Evolutionary conservation across 2,797 vertebrate genomes (phyloP).

Genomic region (Coluber constrictor): DNA sequence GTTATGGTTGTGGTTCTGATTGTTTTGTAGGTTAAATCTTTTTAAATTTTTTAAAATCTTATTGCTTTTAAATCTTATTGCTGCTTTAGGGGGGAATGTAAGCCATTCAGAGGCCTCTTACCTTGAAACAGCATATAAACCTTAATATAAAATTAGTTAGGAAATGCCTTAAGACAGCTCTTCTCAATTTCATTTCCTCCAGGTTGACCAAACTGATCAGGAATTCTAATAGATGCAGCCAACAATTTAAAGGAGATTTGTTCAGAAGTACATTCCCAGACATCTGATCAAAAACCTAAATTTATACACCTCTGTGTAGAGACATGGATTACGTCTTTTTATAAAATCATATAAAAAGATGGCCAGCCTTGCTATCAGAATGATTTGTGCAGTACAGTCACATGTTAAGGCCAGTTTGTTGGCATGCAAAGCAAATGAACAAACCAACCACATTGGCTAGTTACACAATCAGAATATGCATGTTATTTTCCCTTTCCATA

Average conservation of each 20-base stretch:
- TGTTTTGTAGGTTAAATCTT: background rate
- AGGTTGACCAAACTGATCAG: background rate
- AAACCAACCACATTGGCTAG: conserved; percentile 8
- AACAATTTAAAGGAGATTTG: background rate
- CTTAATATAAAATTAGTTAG: background rate
- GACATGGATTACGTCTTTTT: fast-evolving
- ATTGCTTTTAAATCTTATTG: background rate
- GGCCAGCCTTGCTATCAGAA: background rate
- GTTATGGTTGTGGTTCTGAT: background rate
- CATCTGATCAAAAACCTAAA: background rate
- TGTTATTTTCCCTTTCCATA: background rate
- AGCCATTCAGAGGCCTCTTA: background rate
- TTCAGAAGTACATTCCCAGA: background rate
- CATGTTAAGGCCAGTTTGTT: background rate
- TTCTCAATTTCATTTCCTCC: background rate
- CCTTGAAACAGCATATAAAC: background rate
- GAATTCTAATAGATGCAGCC: background rate
- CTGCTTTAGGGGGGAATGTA: background rate
- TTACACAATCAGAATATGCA: background rate
- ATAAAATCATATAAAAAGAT: conserved; percentile 5
- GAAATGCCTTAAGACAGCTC: background rate
- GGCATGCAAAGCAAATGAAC: background rate
- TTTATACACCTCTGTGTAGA: background rate
- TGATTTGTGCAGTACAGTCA: background rate
- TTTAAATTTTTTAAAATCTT: background rate